A percentile compares a stretch with the other conserved stretches of the same genome.
These are phyloP conservation scores for Ptiloglossa arizonensis DNA, from an alignment of 1,140 invertebrate genomes.

Conservation along the genomic window DNA sequence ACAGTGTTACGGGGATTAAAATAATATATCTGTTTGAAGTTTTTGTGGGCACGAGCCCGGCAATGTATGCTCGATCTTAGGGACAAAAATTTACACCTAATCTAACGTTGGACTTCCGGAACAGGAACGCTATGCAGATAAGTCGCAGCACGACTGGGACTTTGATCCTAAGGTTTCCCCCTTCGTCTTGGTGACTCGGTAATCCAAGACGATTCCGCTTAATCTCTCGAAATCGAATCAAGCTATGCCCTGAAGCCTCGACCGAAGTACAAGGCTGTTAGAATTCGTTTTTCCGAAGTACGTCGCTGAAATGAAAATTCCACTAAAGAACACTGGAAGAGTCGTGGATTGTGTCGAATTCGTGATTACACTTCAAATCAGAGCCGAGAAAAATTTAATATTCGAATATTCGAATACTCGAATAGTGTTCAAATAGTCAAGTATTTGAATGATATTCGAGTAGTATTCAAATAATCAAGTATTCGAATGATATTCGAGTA, in stretches of 20 bases:
- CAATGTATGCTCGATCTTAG: not conserved
- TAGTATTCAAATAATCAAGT: too few species aligned
- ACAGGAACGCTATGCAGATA: slow-evolving; percentile 66
- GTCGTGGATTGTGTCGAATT: not conserved
- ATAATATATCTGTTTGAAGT: not conserved
- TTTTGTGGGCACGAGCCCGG: not conserved
- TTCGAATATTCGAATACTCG: too few species aligned
- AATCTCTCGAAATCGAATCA: slow-evolving; percentile 72
- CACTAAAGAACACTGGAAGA: not conserved
- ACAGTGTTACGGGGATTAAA: not conserved
- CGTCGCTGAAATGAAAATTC: not conserved
- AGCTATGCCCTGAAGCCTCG: slow-evolving; percentile 63
- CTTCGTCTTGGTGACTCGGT: slow-evolving; percentile 72
- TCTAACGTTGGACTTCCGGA: slow-evolving; percentile 38
- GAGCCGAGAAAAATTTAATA: too few species aligned
- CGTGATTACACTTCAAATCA: too few species aligned
- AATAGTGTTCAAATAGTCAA: too few species aligned
- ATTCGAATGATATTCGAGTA: too few species aligned
- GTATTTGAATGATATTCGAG: too few species aligned
- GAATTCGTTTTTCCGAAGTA: slow-evolving; percentile 1
- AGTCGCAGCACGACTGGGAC: slow-evolving; percentile 61
- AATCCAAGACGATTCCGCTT: slow-evolving; percentile 72
- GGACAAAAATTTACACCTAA: slow-evolving; percentile 3
- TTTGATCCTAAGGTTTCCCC: slow-evolving; percentile 77
- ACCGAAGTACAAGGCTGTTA: slow-evolving; percentile 41